These are phyloP conservation scores for Coelogynopora nodosa DNA, from an alignment of 2,888 invertebrate species.

Conservation along the genomic window DNA sequence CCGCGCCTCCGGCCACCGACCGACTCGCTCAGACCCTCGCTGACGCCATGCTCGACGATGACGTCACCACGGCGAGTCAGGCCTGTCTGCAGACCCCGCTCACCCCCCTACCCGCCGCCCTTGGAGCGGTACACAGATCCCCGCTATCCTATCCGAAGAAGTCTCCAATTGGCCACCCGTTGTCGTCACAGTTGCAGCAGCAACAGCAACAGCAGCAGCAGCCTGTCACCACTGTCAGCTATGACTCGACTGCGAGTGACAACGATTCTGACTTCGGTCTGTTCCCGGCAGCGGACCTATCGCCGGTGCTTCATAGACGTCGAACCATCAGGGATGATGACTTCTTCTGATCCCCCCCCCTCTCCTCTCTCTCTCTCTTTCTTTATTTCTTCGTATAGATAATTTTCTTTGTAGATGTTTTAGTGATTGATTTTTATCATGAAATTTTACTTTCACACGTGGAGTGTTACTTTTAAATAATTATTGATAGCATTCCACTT, in stretches of 20 bases:
- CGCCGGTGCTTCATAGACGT: neutral
- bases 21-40: neutral
- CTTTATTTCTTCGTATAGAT: neutral
- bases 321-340: neutral
- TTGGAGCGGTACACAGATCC: neutral
- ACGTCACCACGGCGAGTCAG: neutral
- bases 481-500: too few relatives aligned
- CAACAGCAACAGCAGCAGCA: neutral
- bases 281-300: neutral
- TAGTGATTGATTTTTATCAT: too few relatives aligned
- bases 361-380: neutral
- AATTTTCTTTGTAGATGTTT: too few relatives aligned
- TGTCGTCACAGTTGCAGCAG: too few relatives aligned
- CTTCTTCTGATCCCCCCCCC: neutral
- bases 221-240: neutral
- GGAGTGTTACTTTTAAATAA: too few relatives aligned
- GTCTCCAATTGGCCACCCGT: too few relatives aligned
- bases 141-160: too few relatives aligned
- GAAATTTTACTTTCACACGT: too few relatives aligned
- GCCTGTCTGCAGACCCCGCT: neutral
- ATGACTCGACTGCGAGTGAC: neutral
- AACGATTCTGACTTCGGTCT: neutral
- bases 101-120: neutral
- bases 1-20: neutral
- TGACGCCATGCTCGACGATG: neutral